Conservation (phyloP, 1,140 invertebrate genomes). For the Lepidurus apus region DNA sequence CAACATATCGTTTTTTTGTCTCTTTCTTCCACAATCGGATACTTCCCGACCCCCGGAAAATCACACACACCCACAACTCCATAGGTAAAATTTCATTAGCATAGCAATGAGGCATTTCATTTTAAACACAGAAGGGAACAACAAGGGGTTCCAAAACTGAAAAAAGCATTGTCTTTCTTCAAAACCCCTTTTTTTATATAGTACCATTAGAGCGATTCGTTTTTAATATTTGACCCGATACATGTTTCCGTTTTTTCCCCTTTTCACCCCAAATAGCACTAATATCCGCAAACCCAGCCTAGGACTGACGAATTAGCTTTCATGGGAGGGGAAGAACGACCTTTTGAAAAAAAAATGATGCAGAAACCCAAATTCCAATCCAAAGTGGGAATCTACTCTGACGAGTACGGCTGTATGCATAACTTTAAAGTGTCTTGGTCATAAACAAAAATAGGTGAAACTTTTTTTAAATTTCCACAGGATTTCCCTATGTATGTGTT, state of each 20-base stretch:
- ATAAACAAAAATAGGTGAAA: background rate
- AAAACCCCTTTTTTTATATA: background rate
- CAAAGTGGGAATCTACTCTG: background rate
- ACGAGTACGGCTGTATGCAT: constrained; percentile 1
- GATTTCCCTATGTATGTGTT: background rate
- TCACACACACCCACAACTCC: constrained; percentile 1
- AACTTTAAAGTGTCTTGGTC: constrained; percentile 6
- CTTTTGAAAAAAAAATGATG: background rate
- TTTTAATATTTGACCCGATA: background rate
- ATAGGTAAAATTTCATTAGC: constrained; percentile 3
- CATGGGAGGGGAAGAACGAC: background rate
- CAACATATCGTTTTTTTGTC: background rate
- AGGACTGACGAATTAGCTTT: too few species aligned
- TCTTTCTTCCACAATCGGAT: background rate
- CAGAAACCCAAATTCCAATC: background rate
- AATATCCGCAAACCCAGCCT: too few species aligned
- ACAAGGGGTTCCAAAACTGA: background rate
- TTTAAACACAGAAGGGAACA: background rate
- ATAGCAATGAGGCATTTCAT: constrained; percentile 22
- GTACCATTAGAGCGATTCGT: background rate
- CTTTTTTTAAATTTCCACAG: background rate
- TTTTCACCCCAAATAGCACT: too few species aligned
- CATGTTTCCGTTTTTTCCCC: background rate
- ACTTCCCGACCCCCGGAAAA: background rate
- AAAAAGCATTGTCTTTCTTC: background rate